Base-by-base conservation (phyloP, 2,888 invertebrate genomes). In the Byasa hedistus region DNA sequence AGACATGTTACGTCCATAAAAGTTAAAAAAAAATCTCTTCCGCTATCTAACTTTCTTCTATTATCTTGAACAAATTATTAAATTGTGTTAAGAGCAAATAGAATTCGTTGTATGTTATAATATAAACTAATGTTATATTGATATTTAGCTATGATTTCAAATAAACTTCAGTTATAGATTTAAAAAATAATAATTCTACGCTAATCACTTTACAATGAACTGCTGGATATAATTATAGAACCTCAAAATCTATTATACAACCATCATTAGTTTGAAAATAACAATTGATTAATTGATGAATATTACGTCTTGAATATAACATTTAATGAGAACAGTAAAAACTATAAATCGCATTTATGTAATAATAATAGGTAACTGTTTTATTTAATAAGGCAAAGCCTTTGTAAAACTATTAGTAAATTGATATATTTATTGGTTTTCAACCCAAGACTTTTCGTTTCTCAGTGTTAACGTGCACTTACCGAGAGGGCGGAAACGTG, bases 401-500 rank as follows among this genome's bases (percentile, higher is more conserved):
- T 32, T 1, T 7, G 32, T 1, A 32, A 32, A 32, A 32, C 32
- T 32, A 10, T 32, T 32, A 32, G 32, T 7, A 1, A 19, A 4
- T 44, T 22, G 17, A 19, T 21, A 27, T 27, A 56, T 23, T 27
- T 27, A 7, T 19, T 23, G 27, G 15, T 56, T 27, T 56, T 19
- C 27, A 24, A 7, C 23, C 22, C 7, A 8, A 54, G 24, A 27
- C 32, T 7, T 36, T 57, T 44, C 23, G 44, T 17, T 73, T 70
- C 69, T 74, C 79, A 80, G 81, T 76, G 75, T 73, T 73, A 68
- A 72, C 75, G 76, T 78, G 75, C 79, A 79, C 80, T 79, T 81
- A 77, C 79, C 74, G 70, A 64, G 74, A 69, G 71, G 65, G 66
- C 82, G 86, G 86, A 86, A 84, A 76, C 78, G 79, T 79, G 78